These are phyloP conservation scores for Drosophila nr. perissopoda DNA, from an alignment of 2,888 invertebrate genomes.

Conservation along the genomic window DNA sequence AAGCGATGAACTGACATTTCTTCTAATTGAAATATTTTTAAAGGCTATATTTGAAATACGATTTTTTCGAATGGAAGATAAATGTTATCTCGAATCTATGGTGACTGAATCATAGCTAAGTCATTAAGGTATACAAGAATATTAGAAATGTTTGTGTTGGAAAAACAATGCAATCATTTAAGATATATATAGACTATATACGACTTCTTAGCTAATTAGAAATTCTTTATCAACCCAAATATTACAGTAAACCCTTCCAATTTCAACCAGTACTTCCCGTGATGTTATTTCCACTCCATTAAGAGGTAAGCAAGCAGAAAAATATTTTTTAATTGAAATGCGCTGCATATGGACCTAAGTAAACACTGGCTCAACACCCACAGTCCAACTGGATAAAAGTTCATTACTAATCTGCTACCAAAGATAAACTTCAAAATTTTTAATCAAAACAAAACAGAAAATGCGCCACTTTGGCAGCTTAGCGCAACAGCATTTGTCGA, in stretches of 20 bases:
- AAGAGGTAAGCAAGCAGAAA: constrained; percentile 36
- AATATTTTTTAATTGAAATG: constrained; percentile 73
- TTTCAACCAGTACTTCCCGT: not conserved
- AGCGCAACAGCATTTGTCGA: constrained; percentile 53
- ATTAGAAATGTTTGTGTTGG: not conserved
- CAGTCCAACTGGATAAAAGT: constrained; percentile 44
- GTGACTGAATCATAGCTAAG: not conserved
- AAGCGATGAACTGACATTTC: constrained; percentile 7
- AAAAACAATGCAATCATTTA: too few relatives aligned
- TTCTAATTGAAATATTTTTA: constrained; percentile 7
- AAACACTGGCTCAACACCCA: constrained; percentile 57
- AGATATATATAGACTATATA: not conserved
- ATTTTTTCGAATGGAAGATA: not conserved
- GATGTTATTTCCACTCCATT: constrained; percentile 31
- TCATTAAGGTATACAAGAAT: not conserved
- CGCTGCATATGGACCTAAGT: constrained; percentile 68
- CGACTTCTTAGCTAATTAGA: not conserved
- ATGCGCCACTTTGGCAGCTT: constrained; percentile 79
- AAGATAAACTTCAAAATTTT: constrained; percentile 80
- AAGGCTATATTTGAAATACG: constrained; percentile 2
- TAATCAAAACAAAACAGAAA: constrained; percentile 74
- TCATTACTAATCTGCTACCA: constrained; percentile 78
- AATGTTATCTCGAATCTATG: not conserved
- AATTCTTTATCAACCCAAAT: not conserved
- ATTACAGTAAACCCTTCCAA: not conserved